Evolutionary conservation across 1,140 invertebrate species (phyloP), one percentile per base, ranked within the genome.

Genomic region (Aphidius gifuensis): DNA sequence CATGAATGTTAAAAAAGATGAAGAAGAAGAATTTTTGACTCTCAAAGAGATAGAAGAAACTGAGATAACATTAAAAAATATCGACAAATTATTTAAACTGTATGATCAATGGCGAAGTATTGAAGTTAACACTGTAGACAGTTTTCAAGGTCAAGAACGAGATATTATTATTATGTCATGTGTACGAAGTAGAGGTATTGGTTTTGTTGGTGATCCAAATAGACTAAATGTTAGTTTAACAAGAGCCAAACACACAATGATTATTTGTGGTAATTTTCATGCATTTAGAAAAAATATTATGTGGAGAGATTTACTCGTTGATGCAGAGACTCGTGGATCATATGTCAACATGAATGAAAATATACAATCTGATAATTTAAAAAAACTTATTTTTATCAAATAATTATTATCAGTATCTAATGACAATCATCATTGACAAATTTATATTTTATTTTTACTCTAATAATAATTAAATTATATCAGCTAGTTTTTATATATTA

Each of bases 131-230:
- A 95, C 93, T 2, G 90, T 97, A 7, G 95, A 97, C 80, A 87
- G 90, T 58, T 96, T 92, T 77, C 95, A 97, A 83, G 95, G 95
- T 0, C 84, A 92, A 76, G 93, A 98, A 82, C 86, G 89, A 62
- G 94, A 97, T 77, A 83, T 96, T 23, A 88, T 97, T 32, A 84
- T 98, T 42, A 84, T 97, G 68, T 95, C 93, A 0, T 88, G 91
- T 78, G 93, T 95, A 0, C 83, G 93, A 66, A 90, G 88, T 44
- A 84, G 85, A 40, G 84, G 85, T 4, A 85, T 90, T 47, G 90
- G 89, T 47, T 94, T 93, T 76, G 71, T 93, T 1, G 74, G 82
- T 1, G 86, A 90, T 70, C 79, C 76, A 5, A 87, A 92, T 69
- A 82, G 92, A 63, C 79, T 94, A 5, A 93, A 92, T 79, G 92